phyloP scores from a whole-genome alignment of 2,797 vertebrate species.

The Huso huso region DNA sequence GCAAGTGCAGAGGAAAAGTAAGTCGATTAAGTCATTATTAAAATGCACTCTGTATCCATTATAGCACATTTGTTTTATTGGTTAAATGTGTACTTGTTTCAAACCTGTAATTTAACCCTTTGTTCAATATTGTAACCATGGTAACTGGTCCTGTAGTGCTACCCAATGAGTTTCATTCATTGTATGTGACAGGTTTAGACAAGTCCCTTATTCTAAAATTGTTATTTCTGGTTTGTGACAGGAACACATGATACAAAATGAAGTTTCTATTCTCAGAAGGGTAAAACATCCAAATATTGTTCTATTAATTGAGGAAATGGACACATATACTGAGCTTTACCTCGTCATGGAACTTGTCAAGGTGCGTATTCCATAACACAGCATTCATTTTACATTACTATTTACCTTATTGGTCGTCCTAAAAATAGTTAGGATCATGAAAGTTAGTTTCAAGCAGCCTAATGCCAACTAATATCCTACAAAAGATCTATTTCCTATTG shows the following conservation, averaged over 20 bases:
- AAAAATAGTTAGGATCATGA: too few relatives aligned
- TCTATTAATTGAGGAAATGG: conserved; percentile 94
- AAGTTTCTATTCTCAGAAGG: conserved; percentile 87
- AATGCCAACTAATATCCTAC: too few relatives aligned
- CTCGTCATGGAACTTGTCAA: conserved; percentile 97
- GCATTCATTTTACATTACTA: too few relatives aligned
- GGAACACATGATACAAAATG: conserved; percentile 98
- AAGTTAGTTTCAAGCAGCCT: too few relatives aligned
- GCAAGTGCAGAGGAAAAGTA: conserved; percentile 95
- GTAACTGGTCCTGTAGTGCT: too few relatives aligned
- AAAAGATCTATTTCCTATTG: too few relatives aligned
- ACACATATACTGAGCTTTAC: conserved; percentile 81
- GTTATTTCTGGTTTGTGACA: conserved; percentile 36
- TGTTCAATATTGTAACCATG: too few relatives aligned
- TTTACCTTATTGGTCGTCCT: too few relatives aligned
- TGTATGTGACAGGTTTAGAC: too few relatives aligned
- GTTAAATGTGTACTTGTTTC: not conserved
- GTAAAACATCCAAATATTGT: conserved; percentile 97
- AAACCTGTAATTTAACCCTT: too few relatives aligned
- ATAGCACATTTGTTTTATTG: not conserved
- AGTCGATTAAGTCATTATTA: conserved; percentile 26
- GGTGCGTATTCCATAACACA: conserved; percentile 45
- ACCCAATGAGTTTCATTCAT: too few relatives aligned
- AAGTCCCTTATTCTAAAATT: conserved; percentile 7
- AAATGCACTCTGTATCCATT: not conserved